Percentiles rank a stretch among this genome's conserved stretches.
Conservation (phyloP, 2,797 vertebrate genomes). For the Distichodus sexfasciatus region DNA sequence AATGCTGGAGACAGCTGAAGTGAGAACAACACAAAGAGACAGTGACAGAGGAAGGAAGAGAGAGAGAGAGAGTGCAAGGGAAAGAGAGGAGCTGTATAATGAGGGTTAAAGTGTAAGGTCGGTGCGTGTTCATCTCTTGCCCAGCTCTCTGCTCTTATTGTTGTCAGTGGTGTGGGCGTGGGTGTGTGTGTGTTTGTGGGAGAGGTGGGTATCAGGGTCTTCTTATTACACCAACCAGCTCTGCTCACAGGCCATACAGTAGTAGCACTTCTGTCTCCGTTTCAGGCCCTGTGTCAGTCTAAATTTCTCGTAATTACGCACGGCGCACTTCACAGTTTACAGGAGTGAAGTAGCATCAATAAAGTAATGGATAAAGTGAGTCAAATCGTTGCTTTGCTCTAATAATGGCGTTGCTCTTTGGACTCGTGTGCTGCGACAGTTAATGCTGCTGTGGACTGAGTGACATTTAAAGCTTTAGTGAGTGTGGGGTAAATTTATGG, state of each 20-base stretch:
- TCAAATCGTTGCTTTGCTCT: neutral
- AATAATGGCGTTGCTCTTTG: neutral
- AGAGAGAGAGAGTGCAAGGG: conserved; percentile 20
- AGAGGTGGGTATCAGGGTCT: neutral
- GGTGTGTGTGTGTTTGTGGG: neutral
- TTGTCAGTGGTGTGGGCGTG: conserved; percentile 36
- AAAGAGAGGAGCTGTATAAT: conserved; percentile 28
- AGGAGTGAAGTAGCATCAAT: no score
- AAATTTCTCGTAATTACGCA: no score
- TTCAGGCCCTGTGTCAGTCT: no score
- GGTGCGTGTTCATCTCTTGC: conserved; percentile 17
- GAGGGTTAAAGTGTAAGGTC: conserved; percentile 40
- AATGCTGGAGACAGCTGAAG: conserved; percentile 37
- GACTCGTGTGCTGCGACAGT: neutral
- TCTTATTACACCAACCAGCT: neutral
- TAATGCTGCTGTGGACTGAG: conserved; percentile 20
- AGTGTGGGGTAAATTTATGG: conserved; percentile 33
- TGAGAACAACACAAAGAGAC: conserved; percentile 12
- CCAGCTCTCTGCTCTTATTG: conserved; percentile 35
- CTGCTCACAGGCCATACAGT: neutral
- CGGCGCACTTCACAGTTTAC: no score
- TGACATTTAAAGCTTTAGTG: conserved; percentile 47
- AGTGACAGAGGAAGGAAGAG: conserved; percentile 8
- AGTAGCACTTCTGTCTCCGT: neutral
- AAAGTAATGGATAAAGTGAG: neutral